Conservation (phyloP, 2,797 vertebrate species). For the Anomalospiza imberbis region DNA sequence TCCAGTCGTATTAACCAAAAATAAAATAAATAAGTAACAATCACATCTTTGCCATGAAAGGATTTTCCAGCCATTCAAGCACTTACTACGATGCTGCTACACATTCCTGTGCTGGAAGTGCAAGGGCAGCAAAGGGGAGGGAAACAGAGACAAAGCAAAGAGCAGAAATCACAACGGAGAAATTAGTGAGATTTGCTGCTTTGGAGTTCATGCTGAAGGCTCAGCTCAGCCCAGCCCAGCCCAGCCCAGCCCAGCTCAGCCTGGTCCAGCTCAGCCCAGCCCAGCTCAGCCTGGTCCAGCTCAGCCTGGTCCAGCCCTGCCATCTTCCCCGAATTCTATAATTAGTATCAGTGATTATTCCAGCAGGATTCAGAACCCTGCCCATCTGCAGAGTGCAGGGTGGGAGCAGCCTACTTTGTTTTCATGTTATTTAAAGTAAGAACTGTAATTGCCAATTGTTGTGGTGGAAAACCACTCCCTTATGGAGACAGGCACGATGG, state of each 20-base stretch:
- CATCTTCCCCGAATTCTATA: background rate
- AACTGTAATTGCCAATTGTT: background rate
- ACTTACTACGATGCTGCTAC: background rate
- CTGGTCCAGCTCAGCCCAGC: background rate
- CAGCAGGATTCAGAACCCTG: background rate
- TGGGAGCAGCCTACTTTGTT: background rate
- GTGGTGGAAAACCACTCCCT: background rate
- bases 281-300: background rate
- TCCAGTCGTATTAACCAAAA: constrained; percentile 37
- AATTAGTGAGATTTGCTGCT: background rate
- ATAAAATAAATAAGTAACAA: constrained; percentile 53
- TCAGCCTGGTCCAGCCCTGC: no score
- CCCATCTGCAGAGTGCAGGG: background rate
- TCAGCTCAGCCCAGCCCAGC: background rate
- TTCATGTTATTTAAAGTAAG: background rate
- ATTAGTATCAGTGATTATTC: constrained; percentile 10
- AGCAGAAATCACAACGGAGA: background rate
- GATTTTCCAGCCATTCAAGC: constrained; percentile 27
- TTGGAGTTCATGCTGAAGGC: background rate
- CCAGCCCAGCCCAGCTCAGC: background rate
- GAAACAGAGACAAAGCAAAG: background rate
- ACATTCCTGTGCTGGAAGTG: background rate
- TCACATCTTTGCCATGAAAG: constrained; percentile 28
- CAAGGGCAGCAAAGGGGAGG: constrained; percentile 22
- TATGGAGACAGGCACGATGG: fast-evolving